These are phyloP conservation scores for Heliconius cydno DNA, from an alignment of 2,888 invertebrate genomes.

Conservation along the genomic window DNA sequence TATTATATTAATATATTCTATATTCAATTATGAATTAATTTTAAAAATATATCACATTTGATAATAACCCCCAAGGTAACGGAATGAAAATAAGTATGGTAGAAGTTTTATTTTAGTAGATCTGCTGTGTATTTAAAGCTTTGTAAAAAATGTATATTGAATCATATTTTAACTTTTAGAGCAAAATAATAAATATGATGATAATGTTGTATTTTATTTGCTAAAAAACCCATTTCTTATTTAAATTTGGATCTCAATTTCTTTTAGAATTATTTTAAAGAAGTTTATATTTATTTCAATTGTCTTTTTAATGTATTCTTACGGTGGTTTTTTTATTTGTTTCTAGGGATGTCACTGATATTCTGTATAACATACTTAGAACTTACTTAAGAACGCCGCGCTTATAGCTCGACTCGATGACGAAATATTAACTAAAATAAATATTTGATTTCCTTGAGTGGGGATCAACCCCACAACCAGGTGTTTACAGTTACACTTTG, in stretches of 20 bases:
- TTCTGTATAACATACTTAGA: too few species aligned
- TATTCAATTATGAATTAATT: not conserved
- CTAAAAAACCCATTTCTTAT: not conserved
- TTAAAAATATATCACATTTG: not conserved
- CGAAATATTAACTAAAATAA: too few species aligned
- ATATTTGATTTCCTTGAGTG: too few species aligned
- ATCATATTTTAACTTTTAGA: constrained; percentile 30
- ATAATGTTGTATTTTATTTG: constrained; percentile 19
- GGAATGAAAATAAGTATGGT: constrained; percentile 24
- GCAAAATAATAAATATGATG: constrained; percentile 30
- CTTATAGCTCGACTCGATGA: too few species aligned
- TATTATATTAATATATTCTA: too few species aligned
- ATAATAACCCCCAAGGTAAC: not conserved
- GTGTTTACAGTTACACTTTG: too few species aligned
- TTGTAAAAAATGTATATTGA: constrained; percentile 37
- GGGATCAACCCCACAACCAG: too few species aligned
- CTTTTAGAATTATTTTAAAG: not conserved
- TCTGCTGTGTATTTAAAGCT: constrained; percentile 32
- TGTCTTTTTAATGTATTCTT: too few species aligned
- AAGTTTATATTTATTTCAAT: too few species aligned
- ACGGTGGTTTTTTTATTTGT: too few species aligned
- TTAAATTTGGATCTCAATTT: not conserved
- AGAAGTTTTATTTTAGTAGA: constrained; percentile 28
- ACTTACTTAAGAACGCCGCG: too few species aligned
- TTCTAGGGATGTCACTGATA: too few species aligned